Conservation (phyloP, 2,113 vertebrate species). For the Pelecanus crispus region DNA sequence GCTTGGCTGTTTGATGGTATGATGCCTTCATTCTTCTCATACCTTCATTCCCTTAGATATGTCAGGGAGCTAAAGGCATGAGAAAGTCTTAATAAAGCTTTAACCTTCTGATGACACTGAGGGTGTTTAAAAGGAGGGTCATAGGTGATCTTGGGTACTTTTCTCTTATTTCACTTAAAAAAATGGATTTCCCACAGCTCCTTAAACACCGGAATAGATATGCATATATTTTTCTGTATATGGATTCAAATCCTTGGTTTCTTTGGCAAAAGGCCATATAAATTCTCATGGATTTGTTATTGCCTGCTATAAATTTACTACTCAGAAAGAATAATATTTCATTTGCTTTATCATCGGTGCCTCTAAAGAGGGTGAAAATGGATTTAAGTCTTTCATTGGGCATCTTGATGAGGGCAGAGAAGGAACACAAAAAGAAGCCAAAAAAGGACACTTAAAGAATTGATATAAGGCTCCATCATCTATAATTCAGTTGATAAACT, state of each 20-base stretch:
- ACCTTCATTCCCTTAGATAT: background rate
- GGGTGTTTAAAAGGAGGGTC: background rate
- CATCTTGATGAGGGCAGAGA: background rate
- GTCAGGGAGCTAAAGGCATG: background rate
- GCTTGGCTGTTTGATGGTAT: background rate
- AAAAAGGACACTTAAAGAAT: background rate
- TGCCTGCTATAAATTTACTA: conserved; percentile 52
- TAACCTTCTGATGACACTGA: background rate
- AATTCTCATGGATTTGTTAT: conserved; percentile 57
- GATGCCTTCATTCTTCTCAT: background rate
- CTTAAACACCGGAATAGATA: conserved; percentile 9
- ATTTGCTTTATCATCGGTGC: background rate
- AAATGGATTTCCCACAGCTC: conserved; percentile 24
- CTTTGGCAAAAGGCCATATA: conserved; percentile 58
- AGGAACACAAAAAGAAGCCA: background rate
- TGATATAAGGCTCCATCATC: conserved; percentile 1
- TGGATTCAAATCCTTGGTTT: conserved; percentile 33
- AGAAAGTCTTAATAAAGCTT: background rate
- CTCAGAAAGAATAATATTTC: conserved; percentile 48
- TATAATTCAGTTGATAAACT: conserved; percentile 45
- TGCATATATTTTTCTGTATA: background rate
- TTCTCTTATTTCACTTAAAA: background rate
- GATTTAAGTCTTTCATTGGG: conserved; percentile 42
- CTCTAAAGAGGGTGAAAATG: conserved; percentile 52
- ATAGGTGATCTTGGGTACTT: background rate